Evolutionary conservation across 1,140 invertebrate genomes (phyloP).

Genomic region (Babylonia areolata): DNA sequence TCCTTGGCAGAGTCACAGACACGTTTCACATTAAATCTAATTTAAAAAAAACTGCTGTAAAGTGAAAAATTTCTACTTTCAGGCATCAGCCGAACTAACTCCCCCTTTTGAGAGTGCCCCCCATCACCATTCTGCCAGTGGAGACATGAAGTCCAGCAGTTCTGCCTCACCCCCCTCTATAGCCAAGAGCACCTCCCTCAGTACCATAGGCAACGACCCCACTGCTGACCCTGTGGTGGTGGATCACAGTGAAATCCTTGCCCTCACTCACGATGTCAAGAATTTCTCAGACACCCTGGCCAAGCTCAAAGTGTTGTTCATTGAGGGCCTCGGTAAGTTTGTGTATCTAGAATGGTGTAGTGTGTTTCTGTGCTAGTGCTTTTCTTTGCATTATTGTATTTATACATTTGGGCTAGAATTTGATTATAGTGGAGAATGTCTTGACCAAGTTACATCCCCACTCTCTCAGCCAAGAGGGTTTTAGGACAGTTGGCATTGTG

Average conservation of each 20-base stretch:
- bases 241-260: constrained; percentile 78
- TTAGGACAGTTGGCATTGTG: no score
- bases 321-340: constrained; percentile 73
- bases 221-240: constrained; percentile 59
- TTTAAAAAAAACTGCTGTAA: no score
- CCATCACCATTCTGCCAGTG: neutral
- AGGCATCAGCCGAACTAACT: neutral
- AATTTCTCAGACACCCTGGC: constrained; percentile 78
- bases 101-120: neutral
- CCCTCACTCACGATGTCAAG: constrained; percentile 78
- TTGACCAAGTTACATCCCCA: no score
- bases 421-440: no score
- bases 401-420: no score
- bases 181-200: constrained; percentile 62
- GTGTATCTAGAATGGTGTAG: no score
- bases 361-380: no score
- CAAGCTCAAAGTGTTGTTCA: constrained; percentile 76
- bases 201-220: constrained; percentile 58
- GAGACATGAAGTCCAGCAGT: constrained; percentile 36
- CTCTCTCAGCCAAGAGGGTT: no score
- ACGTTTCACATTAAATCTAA: no score
- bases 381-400: no score
- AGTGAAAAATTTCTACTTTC: neutral
- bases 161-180: constrained; percentile 30
- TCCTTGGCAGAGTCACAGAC: no score